Evolutionary conservation across 2,797 vertebrate genomes (phyloP), one percentile per base, ranked within the genome.

Genomic region (Salmo trutta): DNA sequence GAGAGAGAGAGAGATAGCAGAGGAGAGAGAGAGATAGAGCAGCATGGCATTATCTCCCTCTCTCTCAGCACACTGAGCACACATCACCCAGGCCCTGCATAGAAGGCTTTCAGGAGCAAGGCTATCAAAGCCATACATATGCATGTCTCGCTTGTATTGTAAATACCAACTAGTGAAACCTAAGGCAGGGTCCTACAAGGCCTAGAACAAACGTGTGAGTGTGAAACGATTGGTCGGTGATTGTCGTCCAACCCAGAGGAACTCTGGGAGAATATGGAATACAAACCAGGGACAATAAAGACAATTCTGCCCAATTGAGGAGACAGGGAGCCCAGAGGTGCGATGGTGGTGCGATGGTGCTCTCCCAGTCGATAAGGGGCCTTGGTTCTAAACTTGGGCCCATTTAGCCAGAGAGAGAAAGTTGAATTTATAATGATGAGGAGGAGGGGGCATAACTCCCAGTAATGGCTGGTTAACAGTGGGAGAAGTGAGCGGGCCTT

Each of bases 401-500:
- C 85, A 79, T 94, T 95, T 88, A 87, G 90, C 92, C 84, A 87
- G 92, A 94, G 88, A 77, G 3, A 83, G 88, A 33, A 90, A 75
- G 81, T 79, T 86, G 91, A 94, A 95, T 96, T 96, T 95, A 96
- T 94, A 92, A 90, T 91, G 87, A 90, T 91, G 87, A 91, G 87
- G 91, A 93, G 91, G 90, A 94, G 65, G 72, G 31, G 0, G 47
- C 92, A 96, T 98, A 96, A 96, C 90, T 98, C 96, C 96, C 89
- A 92, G 92, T 96, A 97, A 98, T 96, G 94, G 94, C 95, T 96
- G 96, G 95, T 96, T 97, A 97, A 97, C 96, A 96, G 95, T 85
- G 79, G 94, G 95, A 93, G 93, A 95, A 97, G 94, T 94, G 96
- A 95, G 95, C 89, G 86, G 92, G 93, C 94, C 95, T 97, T 97